phyloP scores from a whole-genome alignment of 2,888 invertebrate genomes.

The Phaedon cochleariae region DNA sequence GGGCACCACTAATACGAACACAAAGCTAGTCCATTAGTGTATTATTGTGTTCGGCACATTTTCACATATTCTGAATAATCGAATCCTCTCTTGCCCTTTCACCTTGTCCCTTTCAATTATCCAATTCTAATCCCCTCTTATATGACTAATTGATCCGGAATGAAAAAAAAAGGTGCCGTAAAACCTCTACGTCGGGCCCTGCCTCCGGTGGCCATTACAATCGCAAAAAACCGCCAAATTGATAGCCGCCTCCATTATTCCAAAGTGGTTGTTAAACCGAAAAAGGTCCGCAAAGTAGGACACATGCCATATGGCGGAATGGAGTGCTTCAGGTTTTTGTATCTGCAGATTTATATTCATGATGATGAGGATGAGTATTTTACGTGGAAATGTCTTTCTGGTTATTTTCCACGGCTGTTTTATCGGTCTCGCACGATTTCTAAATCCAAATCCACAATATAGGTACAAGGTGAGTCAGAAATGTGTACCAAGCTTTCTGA shows the following conservation, averaged over 20 bases:
- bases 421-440: background rate
- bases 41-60: too few relatives aligned
- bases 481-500: too few relatives aligned
- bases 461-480: too few relatives aligned
- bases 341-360: slow-evolving; percentile 50
- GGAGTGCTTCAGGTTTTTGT: slow-evolving; percentile 48
- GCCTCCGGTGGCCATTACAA: slow-evolving; percentile 27
- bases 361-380: background rate
- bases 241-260: slow-evolving; percentile 58
- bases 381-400: background rate
- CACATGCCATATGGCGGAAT: slow-evolving; percentile 42
- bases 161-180: background rate
- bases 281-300: slow-evolving; percentile 49
- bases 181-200: slow-evolving; percentile 17
- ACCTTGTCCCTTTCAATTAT: background rate
- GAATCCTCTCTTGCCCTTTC: too few relatives aligned
- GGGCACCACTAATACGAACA: too few relatives aligned
- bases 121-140: background rate
- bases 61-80: too few relatives aligned
- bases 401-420: background rate
- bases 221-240: slow-evolving; percentile 55
- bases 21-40: too few relatives aligned
- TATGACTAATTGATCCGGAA: background rate
- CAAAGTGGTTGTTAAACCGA: slow-evolving; percentile 57
- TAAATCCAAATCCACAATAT: background rate